Base-by-base conservation (phyloP, 2,113 vertebrate species). In the Brienomyrus brachyistius region DNA sequence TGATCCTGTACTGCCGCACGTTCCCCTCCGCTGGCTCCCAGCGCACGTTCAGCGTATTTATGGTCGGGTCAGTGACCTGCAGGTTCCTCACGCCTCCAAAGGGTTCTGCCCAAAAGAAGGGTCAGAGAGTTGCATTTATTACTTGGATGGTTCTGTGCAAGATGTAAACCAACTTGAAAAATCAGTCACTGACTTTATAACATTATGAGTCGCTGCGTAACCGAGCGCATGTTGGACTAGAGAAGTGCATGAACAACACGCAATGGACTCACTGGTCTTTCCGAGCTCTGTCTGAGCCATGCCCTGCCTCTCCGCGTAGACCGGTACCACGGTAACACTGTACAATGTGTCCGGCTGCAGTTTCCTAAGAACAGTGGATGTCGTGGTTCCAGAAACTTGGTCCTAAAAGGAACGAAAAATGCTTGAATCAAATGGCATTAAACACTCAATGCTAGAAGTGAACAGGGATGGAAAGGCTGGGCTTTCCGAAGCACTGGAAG, bases 11-110 rank as follows among this genome's bases (percentile, higher is more conserved):
- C 82, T 97, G 97, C 0, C 97, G 95, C 88, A 98, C 97, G 82
- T 95, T 97, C 50, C 98, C 98, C 74, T 98, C 98, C 0, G 98
- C 98, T 0, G 98, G 96, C 90, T 98, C 97, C 98, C 98, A 99
- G 90, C 96, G 96, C 19, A 98, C 94, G 27, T 94, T 97, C 90
- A 99, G 91, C 1, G 97, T 97, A 94, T 94, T 99, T 90, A 96
- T 96, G 54, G 97, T 98, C 48, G 98, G 97, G 90, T 99, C 98
- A 10, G 96, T 98, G 47, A 98, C 97, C 91, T 97, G 92, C 8
- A 99, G 95, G 43, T 98, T 98, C 93, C 92, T 97, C 89, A 98
- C 97, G 1, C 97, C 97, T 13, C 96, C 96, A 89, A 98, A 94
- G 90, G 97, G 96, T 91, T 96, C 98, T 99, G 93, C 85, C 80